A percentile compares a stretch with the other conserved stretches of the same genome.
These are phyloP conservation scores for Cabera pusaria DNA, from an alignment of 2,888 invertebrate genomes.

Conservation along the genomic window DNA sequence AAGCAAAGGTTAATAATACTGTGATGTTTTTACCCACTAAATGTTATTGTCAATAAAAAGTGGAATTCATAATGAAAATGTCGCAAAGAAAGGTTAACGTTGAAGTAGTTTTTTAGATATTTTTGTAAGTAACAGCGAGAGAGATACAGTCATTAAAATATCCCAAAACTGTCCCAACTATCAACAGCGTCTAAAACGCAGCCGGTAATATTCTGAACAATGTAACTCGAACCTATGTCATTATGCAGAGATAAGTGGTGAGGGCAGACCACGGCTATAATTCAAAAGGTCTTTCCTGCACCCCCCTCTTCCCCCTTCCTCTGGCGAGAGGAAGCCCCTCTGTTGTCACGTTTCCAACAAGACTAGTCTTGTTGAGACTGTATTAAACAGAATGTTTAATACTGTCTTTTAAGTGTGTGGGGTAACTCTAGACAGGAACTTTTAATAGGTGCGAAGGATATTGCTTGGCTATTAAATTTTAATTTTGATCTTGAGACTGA, in stretches of 20 bases:
- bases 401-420: conserved; percentile 29
- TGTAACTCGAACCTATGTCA: conserved; percentile 60
- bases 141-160: too few relatives aligned
- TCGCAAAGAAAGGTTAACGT: too few relatives aligned
- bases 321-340: conserved; percentile 36
- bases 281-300: conserved; percentile 46
- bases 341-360: conserved; percentile 50
- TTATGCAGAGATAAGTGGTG: conserved; percentile 62
- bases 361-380: conserved; percentile 34
- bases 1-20: too few relatives aligned
- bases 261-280: conserved; percentile 55
- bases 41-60: conserved; percentile 1
- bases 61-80: too few relatives aligned
- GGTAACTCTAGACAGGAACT: conserved; percentile 27
- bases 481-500: too few relatives aligned
- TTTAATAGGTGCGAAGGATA: conserved; percentile 8
- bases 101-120: too few relatives aligned
- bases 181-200: conserved; percentile 8
- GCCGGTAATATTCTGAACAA: conserved; percentile 38
- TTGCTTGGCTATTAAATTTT: conserved; percentile 12
- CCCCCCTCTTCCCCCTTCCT: conserved; percentile 22
- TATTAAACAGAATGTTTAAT: conserved; percentile 42
- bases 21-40: conserved; percentile 1
- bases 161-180: neutral
- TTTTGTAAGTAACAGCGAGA: too few relatives aligned